Evolutionary conservation across 2,797 vertebrate genomes (phyloP), one percentile per base, ranked within the genome.

Genomic region (Epinephelus coioides): DNA sequence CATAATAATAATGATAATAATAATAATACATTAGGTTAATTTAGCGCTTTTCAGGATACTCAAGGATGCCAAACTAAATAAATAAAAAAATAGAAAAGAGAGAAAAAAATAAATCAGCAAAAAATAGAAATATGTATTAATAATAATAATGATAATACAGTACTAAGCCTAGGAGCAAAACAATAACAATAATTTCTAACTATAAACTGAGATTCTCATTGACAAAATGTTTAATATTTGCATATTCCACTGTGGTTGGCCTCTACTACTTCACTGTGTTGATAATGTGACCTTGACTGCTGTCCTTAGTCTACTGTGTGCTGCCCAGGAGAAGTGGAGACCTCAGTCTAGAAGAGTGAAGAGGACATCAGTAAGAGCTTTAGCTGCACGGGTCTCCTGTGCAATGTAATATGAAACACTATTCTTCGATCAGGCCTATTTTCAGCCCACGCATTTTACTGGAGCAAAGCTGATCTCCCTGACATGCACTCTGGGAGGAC

Each of bases 361-460:
- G 89, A 88, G 91, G 92, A 88, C 90, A 88, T 88, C 73, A 67
- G 82, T 79, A 55, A 87, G 81, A 85, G 88, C 73, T 84, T 70
- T 9, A 78, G 73, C 86, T 82, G 81, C 78, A 63, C 13, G 61
- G 79, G 87, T 93, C 91, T 91, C 91, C 88, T 89, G 90, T 86
- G 90, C 86, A 81, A 82, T 90, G 94, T 93, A 94, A 94, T 87
- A 73, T 88, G 91, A 94, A 88, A 81, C 90, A 89, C 89, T 87
- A 74, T 79, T 86, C 81, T 93, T 94, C 84, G 88, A 94, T 94
- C 90, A 86, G 87, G 63, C 75, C 89, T 95, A 95, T 94, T 94
- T 95, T 92, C 64, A 87, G 92, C 92, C 75, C 86, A 86, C 88
- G 86, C 86, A 79, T 89, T 89, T 91, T 86, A 87, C 82, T 89